A percentile compares a stretch with the other conserved stretches of the same genome.
Evolutionary conservation across 2,797 vertebrate genomes (phyloP).

Genomic region (Enoplosus armatus): DNA sequence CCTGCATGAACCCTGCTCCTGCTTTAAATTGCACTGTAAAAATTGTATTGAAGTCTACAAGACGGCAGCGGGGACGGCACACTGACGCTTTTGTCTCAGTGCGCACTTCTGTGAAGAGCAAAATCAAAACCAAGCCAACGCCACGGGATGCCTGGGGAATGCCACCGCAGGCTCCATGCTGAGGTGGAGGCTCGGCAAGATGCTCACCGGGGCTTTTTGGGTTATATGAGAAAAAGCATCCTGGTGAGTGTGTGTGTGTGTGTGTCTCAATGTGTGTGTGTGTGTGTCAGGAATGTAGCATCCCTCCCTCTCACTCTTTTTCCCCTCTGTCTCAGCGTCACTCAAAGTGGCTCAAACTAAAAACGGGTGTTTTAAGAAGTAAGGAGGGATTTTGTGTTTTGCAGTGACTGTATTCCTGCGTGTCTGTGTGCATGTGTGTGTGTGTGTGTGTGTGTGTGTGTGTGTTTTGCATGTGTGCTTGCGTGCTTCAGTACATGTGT

Average conservation of each 20-base stretch:
- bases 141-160: slow-evolving; percentile 67
- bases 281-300: slow-evolving; percentile 53
- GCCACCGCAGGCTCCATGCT: slow-evolving; percentile 58
- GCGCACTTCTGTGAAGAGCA: slow-evolving; percentile 44
- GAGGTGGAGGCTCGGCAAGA: slow-evolving; percentile 62
- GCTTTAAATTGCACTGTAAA: slow-evolving; percentile 66
- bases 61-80: slow-evolving; percentile 46
- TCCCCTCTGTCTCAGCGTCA: slow-evolving; percentile 47
- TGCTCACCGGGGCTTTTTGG: slow-evolving; percentile 64
- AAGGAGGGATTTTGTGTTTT: slow-evolving; percentile 42
- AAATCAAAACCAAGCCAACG: slow-evolving; percentile 68
- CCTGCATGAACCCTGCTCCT: slow-evolving; percentile 57
- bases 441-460: slow-evolving; percentile 29
- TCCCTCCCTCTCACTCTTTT: slow-evolving; percentile 42
- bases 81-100: slow-evolving; percentile 66
- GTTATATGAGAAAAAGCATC: slow-evolving; percentile 62
- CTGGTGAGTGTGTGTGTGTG: slow-evolving; percentile 45
- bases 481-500: slow-evolving; percentile 43
- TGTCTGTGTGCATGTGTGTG: slow-evolving; percentile 34
- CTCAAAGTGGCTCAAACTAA: slow-evolving; percentile 68
- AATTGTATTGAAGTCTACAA: slow-evolving; percentile 48
- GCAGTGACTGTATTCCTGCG: slow-evolving; percentile 32
- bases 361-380: slow-evolving; percentile 60
- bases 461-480: slow-evolving; percentile 28
- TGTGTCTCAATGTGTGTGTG: slow-evolving; percentile 31